Evolutionary conservation across 2,888 invertebrate species (phyloP).

Genomic region (Pristionchus maxplancki): DNA sequence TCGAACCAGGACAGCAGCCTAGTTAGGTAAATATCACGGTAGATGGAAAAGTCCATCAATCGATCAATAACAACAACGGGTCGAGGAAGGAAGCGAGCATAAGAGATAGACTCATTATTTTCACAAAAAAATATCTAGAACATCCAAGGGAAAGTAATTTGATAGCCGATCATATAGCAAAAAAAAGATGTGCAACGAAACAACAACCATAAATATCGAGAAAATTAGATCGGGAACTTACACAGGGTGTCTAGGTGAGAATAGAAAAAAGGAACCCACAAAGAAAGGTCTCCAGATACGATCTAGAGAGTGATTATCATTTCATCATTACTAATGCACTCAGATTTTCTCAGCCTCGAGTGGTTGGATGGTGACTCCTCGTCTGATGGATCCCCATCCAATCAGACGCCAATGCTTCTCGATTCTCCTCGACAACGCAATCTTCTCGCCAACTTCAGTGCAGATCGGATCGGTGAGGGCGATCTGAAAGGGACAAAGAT

Average conservation of each 20-base stretch:
- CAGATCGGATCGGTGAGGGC: slow-evolving; percentile 95
- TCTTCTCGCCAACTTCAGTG: slow-evolving; percentile 97
- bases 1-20: not conserved
- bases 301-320: not conserved
- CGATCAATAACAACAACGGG: slow-evolving; percentile 46
- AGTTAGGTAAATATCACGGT: not conserved
- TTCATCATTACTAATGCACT: slow-evolving; percentile 10
- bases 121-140: slow-evolving; percentile 2
- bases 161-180: slow-evolving; percentile 5
- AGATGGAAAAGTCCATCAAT: not conserved
- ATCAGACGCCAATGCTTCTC: slow-evolving; percentile 99
- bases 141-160: not conserved
- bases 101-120: not conserved
- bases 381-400: slow-evolving; percentile 99
- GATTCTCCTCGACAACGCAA: slow-evolving; percentile 97
- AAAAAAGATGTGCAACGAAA: not conserved
- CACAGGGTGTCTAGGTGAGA: not conserved
- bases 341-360: slow-evolving; percentile 52
- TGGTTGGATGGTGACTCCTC: slow-evolving; percentile 95
- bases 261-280: slow-evolving; percentile 9
- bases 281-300: not conserved
- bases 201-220: slow-evolving; percentile 42
- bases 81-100: not conserved
- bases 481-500: slow-evolving; percentile 81
- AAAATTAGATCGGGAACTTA: not conserved